Conservation (phyloP, 2,113 vertebrate genomes). For the Callocephalon fimbriatum region DNA sequence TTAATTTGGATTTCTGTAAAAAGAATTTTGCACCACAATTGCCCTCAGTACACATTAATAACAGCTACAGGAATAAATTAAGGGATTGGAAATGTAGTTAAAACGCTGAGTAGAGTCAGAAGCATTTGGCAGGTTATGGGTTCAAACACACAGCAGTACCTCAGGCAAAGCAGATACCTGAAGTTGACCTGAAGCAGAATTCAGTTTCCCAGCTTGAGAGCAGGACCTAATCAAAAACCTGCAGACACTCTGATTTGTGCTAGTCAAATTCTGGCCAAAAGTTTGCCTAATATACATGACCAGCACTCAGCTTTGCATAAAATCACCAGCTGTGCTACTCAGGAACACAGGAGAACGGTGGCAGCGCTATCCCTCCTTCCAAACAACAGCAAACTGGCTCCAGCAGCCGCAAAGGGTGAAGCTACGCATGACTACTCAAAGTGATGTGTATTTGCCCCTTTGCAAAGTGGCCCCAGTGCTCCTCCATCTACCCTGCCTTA, state of each 20-base stretch:
- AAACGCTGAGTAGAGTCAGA: neutral
- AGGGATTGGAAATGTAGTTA: neutral
- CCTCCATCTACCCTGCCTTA: neutral
- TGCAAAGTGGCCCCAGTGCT: neutral
- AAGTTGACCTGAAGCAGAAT: neutral
- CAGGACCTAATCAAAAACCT: neutral
- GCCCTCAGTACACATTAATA: neutral
- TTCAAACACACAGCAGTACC: neutral
- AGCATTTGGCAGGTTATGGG: neutral
- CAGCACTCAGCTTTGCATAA: neutral
- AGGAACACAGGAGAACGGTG: fast-evolving
- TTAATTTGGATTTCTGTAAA: neutral
- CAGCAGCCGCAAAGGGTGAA: neutral
- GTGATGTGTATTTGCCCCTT: neutral
- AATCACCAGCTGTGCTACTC: fast-evolving
- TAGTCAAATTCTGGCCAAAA: neutral
- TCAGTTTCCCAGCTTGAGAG: neutral
- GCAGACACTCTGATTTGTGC: neutral
- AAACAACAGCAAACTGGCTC: neutral
- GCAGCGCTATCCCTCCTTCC: fast-evolving
- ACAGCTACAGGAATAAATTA: neutral
- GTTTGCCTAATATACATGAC: neutral
- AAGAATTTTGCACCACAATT: neutral
- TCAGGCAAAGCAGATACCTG: neutral
- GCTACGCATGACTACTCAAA: fast-evolving